Conservation (phyloP, 2,888 invertebrate genomes). For the Cremastinae sp. region DNA sequence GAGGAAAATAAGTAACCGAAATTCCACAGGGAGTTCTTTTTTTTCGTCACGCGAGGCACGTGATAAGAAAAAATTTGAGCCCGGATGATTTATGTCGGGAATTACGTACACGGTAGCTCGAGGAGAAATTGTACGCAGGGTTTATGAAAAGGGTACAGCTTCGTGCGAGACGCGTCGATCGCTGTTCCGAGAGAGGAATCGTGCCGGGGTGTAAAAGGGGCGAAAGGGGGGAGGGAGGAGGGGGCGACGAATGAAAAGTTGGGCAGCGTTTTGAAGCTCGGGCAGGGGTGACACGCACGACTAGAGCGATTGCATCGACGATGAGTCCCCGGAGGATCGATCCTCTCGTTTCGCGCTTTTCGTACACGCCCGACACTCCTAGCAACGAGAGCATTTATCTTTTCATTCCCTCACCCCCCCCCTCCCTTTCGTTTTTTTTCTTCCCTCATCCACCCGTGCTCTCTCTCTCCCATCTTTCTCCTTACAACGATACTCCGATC, state of each 20-base stretch:
- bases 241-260: too few relatives aligned
- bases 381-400: background rate
- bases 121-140: too few relatives aligned
- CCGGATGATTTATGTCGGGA: too few relatives aligned
- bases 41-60: background rate
- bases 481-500: slow-evolving; percentile 35
- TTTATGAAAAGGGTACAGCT: background rate
- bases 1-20: too few relatives aligned
- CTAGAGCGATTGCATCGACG: slow-evolving; percentile 72
- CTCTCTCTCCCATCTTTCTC: slow-evolving; percentile 21
- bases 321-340: slow-evolving; percentile 68
- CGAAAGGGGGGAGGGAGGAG: too few relatives aligned
- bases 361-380: background rate
- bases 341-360: slow-evolving; percentile 40
- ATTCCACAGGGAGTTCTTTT: too few relatives aligned
- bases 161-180: background rate
- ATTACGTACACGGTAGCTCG: too few relatives aligned
- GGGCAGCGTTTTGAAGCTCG: slow-evolving; percentile 37
- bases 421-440: slow-evolving; percentile 21
- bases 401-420: too few relatives aligned
- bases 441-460: too few relatives aligned
- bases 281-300: slow-evolving; percentile 70
- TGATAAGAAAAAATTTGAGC: too few relatives aligned
- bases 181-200: background rate
- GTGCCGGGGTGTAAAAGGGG: slow-evolving; percentile 23